Base-by-base conservation (phyloP, 2,113 vertebrate species). In the Colius striatus region DNA sequence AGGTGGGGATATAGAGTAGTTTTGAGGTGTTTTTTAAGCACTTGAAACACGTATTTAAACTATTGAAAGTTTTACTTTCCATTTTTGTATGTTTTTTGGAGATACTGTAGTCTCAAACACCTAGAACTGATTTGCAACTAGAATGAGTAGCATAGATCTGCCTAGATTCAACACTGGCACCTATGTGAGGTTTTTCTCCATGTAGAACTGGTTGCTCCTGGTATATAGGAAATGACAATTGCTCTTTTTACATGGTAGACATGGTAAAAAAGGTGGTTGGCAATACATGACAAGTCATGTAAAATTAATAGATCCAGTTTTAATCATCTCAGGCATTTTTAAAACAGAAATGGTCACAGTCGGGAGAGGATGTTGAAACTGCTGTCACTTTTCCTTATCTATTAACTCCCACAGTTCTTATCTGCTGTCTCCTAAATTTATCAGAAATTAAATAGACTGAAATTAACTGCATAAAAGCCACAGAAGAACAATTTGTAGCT, bases 31-130 rank as follows among this genome's bases (percentile, higher is more conserved):
- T 38, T 38, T 50, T 68, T 9, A 51, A 27, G 34, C 89, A 96
- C 77, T 94, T 89, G 57, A 97, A 95, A 93, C 54, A 89, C n/a
- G 58, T n/a, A n/a, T 88, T 97, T 94, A 94, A 97, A 63, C 32
- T 79, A 90, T 45, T 96, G 29, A 83, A 91, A 91, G 72, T 92
- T 77, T 91, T 94, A 79, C 45, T 86, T 95, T 89, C 70, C 76
- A 41, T 77, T 96, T 95, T 43, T n/a, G n/a, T n/a, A n/a, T n/a
- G n/a, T 51, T 16, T 54, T 94, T 97, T 61, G 63, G 60, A 88
- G 73, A 62, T 81, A 23, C 4, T 70, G 23, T 85, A 21, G 80
- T 94, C 92, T 96, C 90, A 91, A 92, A 84, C 81, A 93, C 81
- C 82, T 93, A 48, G 51, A 92, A 75, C 45, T 63, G 50, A 95